Conservation (phyloP, 2,888 invertebrate species). For the Hecatera dysodea region DNA sequence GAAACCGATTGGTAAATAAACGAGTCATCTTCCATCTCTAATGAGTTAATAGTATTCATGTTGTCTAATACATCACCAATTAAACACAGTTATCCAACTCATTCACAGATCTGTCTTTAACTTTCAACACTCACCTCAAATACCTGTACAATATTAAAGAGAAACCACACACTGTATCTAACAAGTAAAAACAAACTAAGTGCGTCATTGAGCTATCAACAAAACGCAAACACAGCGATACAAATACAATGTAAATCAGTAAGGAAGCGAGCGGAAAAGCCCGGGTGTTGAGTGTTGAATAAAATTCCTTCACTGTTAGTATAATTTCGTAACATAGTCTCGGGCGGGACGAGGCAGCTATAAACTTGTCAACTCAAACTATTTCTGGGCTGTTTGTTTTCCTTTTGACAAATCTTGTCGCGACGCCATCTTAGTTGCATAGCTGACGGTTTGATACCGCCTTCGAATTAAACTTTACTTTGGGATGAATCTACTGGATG, state of each 20-base stretch:
- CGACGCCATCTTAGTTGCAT: conserved; percentile 84
- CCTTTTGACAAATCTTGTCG: conserved; percentile 88
- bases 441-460: conserved; percentile 65
- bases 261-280: conserved; percentile 70
- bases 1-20: neutral
- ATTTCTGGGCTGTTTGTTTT: conserved; percentile 89
- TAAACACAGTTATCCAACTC: neutral
- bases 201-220: conserved; percentile 59
- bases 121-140: neutral
- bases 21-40: neutral
- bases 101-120: neutral
- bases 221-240: conserved; percentile 49
- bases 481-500: conserved; percentile 10
- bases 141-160: conserved; percentile 21
- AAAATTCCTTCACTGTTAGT: conserved; percentile 77
- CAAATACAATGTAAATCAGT: conserved; percentile 71
- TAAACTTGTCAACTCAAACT: conserved; percentile 90
- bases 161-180: conserved; percentile 12
- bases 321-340: conserved; percentile 77
- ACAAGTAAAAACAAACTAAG: conserved; percentile 50
- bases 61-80: neutral
- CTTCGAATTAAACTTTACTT: conserved; percentile 59
- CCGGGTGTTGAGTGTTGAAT: conserved; percentile 74
- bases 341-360: conserved; percentile 73
- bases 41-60: neutral